These are phyloP conservation scores for Solenopsis invicta DNA, from an alignment of 1,140 invertebrate genomes.

Conservation along the genomic window DNA sequence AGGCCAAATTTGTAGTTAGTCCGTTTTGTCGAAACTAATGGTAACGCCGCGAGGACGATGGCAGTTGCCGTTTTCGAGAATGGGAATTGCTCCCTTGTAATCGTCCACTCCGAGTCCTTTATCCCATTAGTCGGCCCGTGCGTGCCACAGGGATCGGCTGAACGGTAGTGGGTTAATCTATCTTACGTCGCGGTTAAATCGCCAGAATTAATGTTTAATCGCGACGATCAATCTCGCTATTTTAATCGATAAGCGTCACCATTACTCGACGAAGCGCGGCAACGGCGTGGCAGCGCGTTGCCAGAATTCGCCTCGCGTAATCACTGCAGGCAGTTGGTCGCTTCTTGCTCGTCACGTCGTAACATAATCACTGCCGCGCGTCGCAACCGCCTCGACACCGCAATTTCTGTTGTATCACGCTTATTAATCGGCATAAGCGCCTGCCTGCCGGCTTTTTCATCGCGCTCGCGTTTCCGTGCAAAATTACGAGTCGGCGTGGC, in stretches of 20 bases:
- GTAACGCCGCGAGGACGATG: background rate
- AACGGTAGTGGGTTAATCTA: background rate
- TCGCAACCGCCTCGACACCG: conserved; percentile 10
- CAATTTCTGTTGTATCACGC: conserved; percentile 59
- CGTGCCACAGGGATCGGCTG: no score
- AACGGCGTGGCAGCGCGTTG: background rate
- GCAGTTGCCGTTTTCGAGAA: background rate
- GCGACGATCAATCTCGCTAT: background rate
- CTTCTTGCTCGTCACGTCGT: conserved; percentile 49
- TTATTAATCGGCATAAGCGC: conserved; percentile 52
- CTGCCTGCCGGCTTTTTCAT: conserved; percentile 39
- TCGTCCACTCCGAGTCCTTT: background rate
- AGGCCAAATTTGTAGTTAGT: conserved; percentile 38
- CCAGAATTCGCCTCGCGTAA: background rate
- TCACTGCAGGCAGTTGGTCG: conserved; percentile 25
- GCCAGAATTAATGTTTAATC: conserved; percentile 6
- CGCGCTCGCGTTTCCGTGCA: conserved; percentile 36
- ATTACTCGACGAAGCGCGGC: background rate
- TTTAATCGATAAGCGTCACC: conserved; percentile 34
- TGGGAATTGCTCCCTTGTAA: background rate
- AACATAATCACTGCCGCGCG: conserved; percentile 37
- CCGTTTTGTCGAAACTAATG: conserved; percentile 57
- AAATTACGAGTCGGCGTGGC: conserved; percentile 19
- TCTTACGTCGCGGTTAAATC: background rate
- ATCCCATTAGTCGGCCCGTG: conserved; percentile 5